Evolutionary conservation across 2,888 invertebrate genomes (phyloP).

Genomic region (Eilema griseolum): DNA sequence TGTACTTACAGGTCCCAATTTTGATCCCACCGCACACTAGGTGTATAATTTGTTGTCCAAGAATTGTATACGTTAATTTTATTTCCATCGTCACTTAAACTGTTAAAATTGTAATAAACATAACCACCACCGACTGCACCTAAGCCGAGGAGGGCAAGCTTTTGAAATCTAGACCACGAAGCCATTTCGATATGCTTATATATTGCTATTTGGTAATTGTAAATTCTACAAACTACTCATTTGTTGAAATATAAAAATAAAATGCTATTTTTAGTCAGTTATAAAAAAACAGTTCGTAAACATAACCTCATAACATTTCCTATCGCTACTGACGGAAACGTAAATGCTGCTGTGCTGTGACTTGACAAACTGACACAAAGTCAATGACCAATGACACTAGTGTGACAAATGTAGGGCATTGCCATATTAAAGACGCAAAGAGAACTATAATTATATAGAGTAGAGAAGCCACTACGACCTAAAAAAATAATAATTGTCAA

Average conservation of each 20-base stretch:
- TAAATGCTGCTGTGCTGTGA: not conserved
- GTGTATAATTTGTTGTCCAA: slow-evolving; percentile 90
- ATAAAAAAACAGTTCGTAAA: slow-evolving; percentile 17
- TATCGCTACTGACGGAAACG: slow-evolving; percentile 1
- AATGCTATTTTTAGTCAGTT: slow-evolving; percentile 15
- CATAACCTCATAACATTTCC: slow-evolving; percentile 35
- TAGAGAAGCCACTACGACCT: no score
- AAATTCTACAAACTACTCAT: slow-evolving; percentile 22
- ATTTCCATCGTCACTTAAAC: slow-evolving; percentile 65
- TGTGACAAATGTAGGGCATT: not conserved
- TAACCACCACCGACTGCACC: slow-evolving; percentile 90
- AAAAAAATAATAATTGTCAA: no score
- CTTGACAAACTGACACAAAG: not conserved
- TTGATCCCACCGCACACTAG: slow-evolving; percentile 92
- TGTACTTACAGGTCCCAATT: slow-evolving; percentile 96
- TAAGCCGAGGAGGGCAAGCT: slow-evolving; percentile 86
- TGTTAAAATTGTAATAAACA: slow-evolving; percentile 87
- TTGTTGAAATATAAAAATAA: slow-evolving; percentile 15
- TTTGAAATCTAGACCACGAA: slow-evolving; percentile 86
- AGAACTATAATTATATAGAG: no score
- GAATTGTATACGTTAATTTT: slow-evolving; percentile 87
- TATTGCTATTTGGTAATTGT: slow-evolving; percentile 19
- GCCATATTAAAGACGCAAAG: no score
- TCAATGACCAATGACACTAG: not conserved
- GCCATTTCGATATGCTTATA: slow-evolving; percentile 73